Conservation (phyloP, 2,888 invertebrate genomes). For the Apomyelois bistriatella region DNA sequence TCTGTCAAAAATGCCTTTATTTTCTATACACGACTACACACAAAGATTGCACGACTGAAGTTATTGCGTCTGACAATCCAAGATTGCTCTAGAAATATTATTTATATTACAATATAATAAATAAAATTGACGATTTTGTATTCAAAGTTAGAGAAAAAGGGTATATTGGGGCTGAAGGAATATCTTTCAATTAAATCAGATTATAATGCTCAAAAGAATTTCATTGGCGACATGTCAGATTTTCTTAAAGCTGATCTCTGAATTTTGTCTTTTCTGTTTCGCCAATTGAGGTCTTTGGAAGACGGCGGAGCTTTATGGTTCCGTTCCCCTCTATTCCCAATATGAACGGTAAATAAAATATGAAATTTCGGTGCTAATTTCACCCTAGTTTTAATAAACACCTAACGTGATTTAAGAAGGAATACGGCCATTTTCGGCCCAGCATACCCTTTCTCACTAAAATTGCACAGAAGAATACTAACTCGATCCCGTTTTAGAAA, state of each 20-base stretch:
- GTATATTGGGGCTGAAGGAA: neutral
- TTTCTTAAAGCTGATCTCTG: too few relatives aligned
- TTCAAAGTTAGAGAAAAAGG: neutral
- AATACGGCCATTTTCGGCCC: neutral
- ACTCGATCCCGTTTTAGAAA: neutral
- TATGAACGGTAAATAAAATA: too few relatives aligned
- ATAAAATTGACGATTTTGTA: slow-evolving; percentile 22
- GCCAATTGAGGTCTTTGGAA: too few relatives aligned
- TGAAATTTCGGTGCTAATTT: neutral
- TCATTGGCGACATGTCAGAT: too few relatives aligned
- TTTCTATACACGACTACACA: slow-evolving; percentile 48
- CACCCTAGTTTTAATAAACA: neutral
- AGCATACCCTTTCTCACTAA: neutral
- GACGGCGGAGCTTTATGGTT: too few relatives aligned
- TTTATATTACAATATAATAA: slow-evolving; percentile 30
- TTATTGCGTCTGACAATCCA: slow-evolving; percentile 43
- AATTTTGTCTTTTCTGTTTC: too few relatives aligned
- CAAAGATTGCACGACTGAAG: slow-evolving; percentile 63
- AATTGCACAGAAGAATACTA: slow-evolving; percentile 20
- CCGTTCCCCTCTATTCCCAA: too few relatives aligned
- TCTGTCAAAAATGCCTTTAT: slow-evolving; percentile 19
- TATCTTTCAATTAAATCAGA: neutral
- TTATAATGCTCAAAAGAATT: too few relatives aligned
- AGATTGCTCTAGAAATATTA: slow-evolving; percentile 27
- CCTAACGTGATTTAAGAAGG: neutral